Evolutionary conservation across 2,888 invertebrate species (phyloP), one percentile per base, ranked within the genome.

Genomic region (Charanyca ferruginea): DNA sequence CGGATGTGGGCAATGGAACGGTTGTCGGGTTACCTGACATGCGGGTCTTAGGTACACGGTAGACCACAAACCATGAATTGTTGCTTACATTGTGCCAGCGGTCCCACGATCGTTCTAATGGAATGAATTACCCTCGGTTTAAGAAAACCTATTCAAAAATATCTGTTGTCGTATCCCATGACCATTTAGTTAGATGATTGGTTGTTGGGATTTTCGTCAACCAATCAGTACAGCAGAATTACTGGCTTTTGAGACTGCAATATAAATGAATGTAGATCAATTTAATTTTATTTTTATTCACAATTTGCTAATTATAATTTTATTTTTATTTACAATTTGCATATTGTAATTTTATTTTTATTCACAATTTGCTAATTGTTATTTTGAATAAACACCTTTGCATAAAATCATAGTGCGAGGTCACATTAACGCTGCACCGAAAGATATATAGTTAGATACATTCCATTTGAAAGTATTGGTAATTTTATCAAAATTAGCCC

Each of bases 1-100:
- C 82, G 80, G 80, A 80, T 82, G 82, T 82, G 73, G 77, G 66
- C 74, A 73, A 63, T 79, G 68, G 61, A 80, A 38, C 59, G 54
- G 58, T 66, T 45, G 66, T 68, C 49, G 38, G 52, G 57, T 73
- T 81, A 80, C 82, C 80, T 76, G 68, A 48, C 62, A 81, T 81
- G 63, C 73, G 80, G 80, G 73, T 79, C 76, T 65, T 61, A 25
- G 61, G 73, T 52, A 41, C 38, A 67, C 62, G 52, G 61, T 45
- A 57, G 45, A 63, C 59, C 55, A 65, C 72, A 61, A 53, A 63
- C 3, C 45, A 35, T 55, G 51, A 60, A 53, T 59, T 13, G 48
- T 48, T 60, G 66, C 41, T 49, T 48, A 13, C 47, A 51, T 44
- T 51, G 51, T 42, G 23, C 41, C 9, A 22, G 25, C 23, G n/a